Conservation (phyloP, 2,888 invertebrate species). For the Platycheirus albimanus region DNA sequence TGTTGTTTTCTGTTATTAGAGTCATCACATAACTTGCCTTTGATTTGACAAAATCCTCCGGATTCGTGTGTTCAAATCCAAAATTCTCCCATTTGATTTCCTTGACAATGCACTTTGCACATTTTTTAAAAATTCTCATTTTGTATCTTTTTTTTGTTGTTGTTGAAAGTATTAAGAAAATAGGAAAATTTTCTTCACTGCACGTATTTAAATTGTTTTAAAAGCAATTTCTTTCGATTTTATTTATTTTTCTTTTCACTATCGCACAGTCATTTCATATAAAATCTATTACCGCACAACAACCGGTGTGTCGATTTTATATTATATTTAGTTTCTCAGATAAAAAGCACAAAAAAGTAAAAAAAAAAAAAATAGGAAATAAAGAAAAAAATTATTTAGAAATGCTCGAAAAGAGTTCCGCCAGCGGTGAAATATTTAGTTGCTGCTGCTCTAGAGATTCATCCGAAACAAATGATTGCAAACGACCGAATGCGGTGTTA, state of each 20-base stretch:
- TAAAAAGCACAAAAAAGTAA: neutral
- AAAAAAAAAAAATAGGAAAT: constrained; percentile 1
- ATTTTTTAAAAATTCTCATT: constrained; percentile 79
- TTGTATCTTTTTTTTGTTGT: constrained; percentile 26
- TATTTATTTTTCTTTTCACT: neutral
- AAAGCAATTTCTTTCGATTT: neutral
- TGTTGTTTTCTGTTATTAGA: neutral
- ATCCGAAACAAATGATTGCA: constrained; percentile 66
- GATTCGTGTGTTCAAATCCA: constrained; percentile 78
- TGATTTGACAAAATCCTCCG: constrained; percentile 81
- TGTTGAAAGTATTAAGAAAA: neutral
- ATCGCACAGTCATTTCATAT: neutral
- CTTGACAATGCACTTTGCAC: constrained; percentile 77
- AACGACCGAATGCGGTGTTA: constrained; percentile 48
- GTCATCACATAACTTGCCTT: constrained; percentile 77
- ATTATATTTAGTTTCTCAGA: neutral
- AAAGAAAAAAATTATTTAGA: constrained; percentile 1
- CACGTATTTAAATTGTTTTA: neutral
- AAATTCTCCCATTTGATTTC: constrained; percentile 80
- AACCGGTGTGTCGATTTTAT: constrained; percentile 3
- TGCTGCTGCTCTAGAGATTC: constrained; percentile 41
- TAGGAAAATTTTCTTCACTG: neutral
- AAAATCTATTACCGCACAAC: constrained; percentile 13
- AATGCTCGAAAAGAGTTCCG: constrained; percentile 10
- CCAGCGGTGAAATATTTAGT: constrained; percentile 9